Evolutionary conservation across 2,797 vertebrate genomes (phyloP), one percentile per base, ranked within the genome.

Genomic region (Phataginus tetradactyla): DNA sequence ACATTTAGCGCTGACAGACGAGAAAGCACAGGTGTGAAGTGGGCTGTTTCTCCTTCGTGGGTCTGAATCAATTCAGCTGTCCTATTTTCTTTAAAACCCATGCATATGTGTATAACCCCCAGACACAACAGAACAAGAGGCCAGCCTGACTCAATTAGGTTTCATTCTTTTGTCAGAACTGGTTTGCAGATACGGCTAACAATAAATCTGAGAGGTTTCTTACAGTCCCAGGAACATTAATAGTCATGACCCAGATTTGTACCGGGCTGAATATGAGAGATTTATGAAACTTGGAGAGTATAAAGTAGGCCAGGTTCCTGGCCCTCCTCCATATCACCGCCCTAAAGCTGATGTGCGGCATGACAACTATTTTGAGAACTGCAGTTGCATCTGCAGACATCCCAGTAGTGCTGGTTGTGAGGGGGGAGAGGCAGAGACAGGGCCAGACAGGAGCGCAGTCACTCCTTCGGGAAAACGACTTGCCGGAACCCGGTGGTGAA

Each of bases 181-280:
- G 45, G 39, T 74, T 89, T 78, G 51, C 63, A 79, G 91, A 87
- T 86, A 81, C 2, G n/a, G 77, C 15, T 94, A 92, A 93, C 57
- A 85, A 74, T 90, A 84, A 90, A 94, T 95, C 80, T 86, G 55
- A 96, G 83, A 87, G 13, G 17, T 49, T 92, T 89, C 83, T 86
- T 88, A 95, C 6, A 72, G 87, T 27, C 78, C 42, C 25, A 66
- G 68, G 15, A 80, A 42, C 32, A 1, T 86, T 94, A 90, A 93
- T 87, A 96, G 66, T 72, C 66, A 77, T 80, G 96, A 95, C 85
- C 80, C 71, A 97, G 49, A 92, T 97, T 92, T 69, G 25, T 45
- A 68, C 29, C 80, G 88, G 64, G 34, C 51, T 77, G 66, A 93
- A 87, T 39, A 34, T 61, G 77, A 92, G 75, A 95, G n/a, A 88